Conservation (phyloP, 1,140 invertebrate species). For the Cheumatopsyche charites region DNA sequence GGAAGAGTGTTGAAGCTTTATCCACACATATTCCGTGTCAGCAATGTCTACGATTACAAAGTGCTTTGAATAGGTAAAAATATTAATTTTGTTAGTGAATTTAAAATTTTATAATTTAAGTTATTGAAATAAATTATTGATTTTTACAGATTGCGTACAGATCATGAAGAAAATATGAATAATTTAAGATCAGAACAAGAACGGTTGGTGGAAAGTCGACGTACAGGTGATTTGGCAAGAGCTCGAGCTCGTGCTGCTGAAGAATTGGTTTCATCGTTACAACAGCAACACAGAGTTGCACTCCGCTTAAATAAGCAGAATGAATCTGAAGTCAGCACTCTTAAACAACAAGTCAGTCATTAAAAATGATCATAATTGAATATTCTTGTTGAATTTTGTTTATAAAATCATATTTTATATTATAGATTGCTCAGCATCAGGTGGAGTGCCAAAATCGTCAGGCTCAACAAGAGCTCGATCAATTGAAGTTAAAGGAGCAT, state of each 20-base stretch:
- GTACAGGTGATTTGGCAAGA: slow-evolving; percentile 37
- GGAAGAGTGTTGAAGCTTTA: slow-evolving; percentile 57
- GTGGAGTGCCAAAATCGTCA: slow-evolving; percentile 43
- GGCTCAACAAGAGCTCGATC: slow-evolving; percentile 56
- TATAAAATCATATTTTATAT: background rate
- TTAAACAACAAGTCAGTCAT: slow-evolving; percentile 47
- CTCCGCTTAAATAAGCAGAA: slow-evolving; percentile 36
- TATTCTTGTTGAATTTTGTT: background rate
- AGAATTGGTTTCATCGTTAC: slow-evolving; percentile 41
- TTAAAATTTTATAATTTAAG: slow-evolving; percentile 32
- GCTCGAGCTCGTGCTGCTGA: slow-evolving; percentile 44
- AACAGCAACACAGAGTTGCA: slow-evolving; percentile 43
- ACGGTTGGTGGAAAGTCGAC: slow-evolving; percentile 30
- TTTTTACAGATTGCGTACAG: slow-evolving; percentile 40
- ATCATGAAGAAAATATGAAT: slow-evolving; percentile 43
- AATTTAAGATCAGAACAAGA: slow-evolving; percentile 44
- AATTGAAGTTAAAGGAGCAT: slow-evolving; percentile 62
- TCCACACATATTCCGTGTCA: slow-evolving; percentile 61
- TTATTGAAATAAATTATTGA: no score
- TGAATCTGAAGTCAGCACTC: slow-evolving; percentile 41
- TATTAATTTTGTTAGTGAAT: no score
- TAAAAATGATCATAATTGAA: background rate
- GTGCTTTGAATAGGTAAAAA: slow-evolving; percentile 59
- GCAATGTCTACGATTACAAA: slow-evolving; percentile 66
- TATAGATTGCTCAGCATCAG: slow-evolving; percentile 43